phyloP scores from a whole-genome alignment of 2,113 vertebrate genomes.

The Clarias macrocephalus region DNA sequence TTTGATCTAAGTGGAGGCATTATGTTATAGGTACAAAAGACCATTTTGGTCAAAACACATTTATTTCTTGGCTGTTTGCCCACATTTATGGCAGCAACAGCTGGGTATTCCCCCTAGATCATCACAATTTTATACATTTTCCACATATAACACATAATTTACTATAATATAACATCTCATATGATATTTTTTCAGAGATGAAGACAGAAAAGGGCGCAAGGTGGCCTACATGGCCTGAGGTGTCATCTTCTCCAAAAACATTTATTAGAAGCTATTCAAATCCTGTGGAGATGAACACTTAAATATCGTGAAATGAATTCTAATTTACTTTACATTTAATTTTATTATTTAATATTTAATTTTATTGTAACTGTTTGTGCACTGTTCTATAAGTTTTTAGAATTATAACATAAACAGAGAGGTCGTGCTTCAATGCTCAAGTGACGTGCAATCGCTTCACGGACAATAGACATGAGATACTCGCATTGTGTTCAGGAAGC shows the following conservation, averaged over 20 bases:
- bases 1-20: background rate
- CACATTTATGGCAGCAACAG: background rate
- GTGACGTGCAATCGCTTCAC: no score
- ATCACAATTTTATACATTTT: background rate
- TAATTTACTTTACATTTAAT: no score
- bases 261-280: slow-evolving; percentile 13
- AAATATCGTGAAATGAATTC: background rate
- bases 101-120: background rate
- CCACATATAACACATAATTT: background rate
- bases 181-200: background rate
- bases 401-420: no score
- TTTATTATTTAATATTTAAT: no score
- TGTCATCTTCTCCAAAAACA: slow-evolving; percentile 11
- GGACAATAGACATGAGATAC: no score
- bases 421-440: no score
- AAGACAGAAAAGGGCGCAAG: background rate
- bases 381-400: no score
- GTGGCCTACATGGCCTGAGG: background rate
- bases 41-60: background rate
- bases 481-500: no score
- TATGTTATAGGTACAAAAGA: background rate
- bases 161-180: background rate
- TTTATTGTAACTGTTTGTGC: no score
- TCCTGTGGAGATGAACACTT: background rate
- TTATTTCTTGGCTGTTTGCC: background rate